Conservation (phyloP, 2,797 vertebrate genomes). For the Sebastes melanostomus region DNA sequence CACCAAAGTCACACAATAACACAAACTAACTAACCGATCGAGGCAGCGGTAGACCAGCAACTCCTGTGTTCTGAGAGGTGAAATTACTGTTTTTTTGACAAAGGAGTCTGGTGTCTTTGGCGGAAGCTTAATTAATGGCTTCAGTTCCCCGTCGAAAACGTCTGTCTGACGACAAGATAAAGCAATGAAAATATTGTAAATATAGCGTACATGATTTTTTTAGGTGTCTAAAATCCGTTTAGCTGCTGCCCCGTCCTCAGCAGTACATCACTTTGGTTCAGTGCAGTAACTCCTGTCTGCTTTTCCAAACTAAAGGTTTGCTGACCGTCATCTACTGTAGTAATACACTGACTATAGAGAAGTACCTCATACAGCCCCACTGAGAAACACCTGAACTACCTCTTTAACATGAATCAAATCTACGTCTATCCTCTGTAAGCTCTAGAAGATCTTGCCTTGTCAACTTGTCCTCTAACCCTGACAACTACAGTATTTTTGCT, state of each 20-base stretch:
- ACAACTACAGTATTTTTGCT: not conserved
- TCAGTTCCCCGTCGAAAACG: not conserved
- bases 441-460: not conserved
- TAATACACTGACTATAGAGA: not conserved
- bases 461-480: not conserved
- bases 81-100: too few relatives aligned
- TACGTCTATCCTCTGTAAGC: not conserved
- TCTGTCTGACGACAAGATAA: not conserved
- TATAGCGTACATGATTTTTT: not conserved
- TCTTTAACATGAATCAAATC: not conserved
- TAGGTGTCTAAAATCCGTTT: too few relatives aligned
- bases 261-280: too few relatives aligned
- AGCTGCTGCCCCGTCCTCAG: too few relatives aligned
- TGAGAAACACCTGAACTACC: not conserved
- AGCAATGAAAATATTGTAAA: not conserved
- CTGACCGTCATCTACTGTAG: too few relatives aligned
- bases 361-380: not conserved
- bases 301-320: too few relatives aligned
- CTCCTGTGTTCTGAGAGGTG: too few relatives aligned
- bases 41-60: too few relatives aligned
- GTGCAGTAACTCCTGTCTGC: too few relatives aligned
- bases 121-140: not conserved
- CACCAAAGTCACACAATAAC: too few relatives aligned
- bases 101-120: not conserved
- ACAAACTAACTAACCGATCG: too few relatives aligned